Evolutionary conservation across 2,797 vertebrate species (phyloP).

Genomic region (Chaetophractus vellerosus): DNA sequence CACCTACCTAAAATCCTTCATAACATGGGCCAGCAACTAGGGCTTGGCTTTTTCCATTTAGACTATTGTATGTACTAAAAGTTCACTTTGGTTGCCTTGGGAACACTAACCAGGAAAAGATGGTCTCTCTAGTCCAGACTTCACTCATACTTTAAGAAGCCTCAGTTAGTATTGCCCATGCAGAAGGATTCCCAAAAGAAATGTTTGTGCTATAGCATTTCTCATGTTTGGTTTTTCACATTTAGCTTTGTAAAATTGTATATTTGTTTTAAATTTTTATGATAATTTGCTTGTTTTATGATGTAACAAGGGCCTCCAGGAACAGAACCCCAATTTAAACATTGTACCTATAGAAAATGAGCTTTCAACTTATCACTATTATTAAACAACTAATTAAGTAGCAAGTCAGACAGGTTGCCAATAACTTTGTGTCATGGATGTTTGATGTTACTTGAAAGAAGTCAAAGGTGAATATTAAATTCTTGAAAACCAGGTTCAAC

Average conservation of each 20-base stretch:
- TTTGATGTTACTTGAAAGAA: conserved; percentile 77
- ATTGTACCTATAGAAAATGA: conserved; percentile 21
- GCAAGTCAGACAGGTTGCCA: conserved; percentile 58
- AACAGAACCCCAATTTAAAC: conserved; percentile 51
- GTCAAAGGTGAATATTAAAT: conserved; percentile 64
- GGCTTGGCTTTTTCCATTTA: neutral
- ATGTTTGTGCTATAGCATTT: neutral
- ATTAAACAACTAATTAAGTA: conserved; percentile 67
- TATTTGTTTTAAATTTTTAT: conserved; percentile 13
- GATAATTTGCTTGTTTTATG: neutral
- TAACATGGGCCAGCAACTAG: too few relatives aligned
- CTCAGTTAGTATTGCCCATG: neutral
- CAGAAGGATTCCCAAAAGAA: neutral
- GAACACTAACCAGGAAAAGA: neutral
- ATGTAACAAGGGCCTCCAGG: conserved; percentile 16
- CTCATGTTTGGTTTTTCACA: conserved; percentile 19
- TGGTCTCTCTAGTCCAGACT: neutral
- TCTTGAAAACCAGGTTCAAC: conserved; percentile 53
- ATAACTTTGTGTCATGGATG: conserved; percentile 49
- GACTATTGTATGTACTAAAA: neutral
- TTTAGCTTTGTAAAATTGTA: conserved; percentile 23
- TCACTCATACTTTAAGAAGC: neutral
- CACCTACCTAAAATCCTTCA: neutral
- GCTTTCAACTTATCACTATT: conserved; percentile 35
- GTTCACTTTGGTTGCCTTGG: neutral